phyloP scores from a whole-genome alignment of 2,113 vertebrate species.

The Ginglymostoma cirratum region DNA sequence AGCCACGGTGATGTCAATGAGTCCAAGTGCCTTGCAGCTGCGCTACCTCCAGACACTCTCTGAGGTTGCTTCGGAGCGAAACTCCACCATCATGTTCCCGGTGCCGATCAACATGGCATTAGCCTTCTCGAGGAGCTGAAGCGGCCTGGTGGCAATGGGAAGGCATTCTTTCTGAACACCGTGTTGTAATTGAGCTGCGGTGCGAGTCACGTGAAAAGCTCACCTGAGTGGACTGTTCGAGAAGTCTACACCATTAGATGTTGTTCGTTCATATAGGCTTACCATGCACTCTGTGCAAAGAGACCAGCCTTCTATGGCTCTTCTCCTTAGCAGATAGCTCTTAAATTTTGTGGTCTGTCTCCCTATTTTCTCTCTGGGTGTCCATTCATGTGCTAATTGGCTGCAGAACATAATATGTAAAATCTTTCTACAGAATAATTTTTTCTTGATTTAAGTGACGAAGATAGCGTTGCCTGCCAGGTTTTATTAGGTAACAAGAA shows the following conservation, averaged over 20 bases:
- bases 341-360: neutral
- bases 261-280: neutral
- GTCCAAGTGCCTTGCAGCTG: conserved; percentile 45
- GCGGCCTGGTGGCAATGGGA: neutral
- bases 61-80: conserved; percentile 42
- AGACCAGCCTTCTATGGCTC: neutral
- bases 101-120: conserved; percentile 43
- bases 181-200: neutral
- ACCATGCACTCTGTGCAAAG: neutral
- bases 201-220: neutral
- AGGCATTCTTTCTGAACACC: neutral
- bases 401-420: neutral
- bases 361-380: neutral
- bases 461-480: neutral
- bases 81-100: conserved; percentile 47
- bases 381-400: neutral
- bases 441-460: neutral
- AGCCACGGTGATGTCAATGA: conserved; percentile 41
- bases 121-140: conserved; percentile 33
- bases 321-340: neutral
- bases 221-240: neutral
- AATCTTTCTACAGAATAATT: neutral
- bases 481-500: neutral
- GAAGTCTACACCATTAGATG: neutral
- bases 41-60: conserved; percentile 46